These are phyloP conservation scores for Whitmania pigra DNA, from an alignment of 1,140 invertebrate genomes.

Conservation along the genomic window DNA sequence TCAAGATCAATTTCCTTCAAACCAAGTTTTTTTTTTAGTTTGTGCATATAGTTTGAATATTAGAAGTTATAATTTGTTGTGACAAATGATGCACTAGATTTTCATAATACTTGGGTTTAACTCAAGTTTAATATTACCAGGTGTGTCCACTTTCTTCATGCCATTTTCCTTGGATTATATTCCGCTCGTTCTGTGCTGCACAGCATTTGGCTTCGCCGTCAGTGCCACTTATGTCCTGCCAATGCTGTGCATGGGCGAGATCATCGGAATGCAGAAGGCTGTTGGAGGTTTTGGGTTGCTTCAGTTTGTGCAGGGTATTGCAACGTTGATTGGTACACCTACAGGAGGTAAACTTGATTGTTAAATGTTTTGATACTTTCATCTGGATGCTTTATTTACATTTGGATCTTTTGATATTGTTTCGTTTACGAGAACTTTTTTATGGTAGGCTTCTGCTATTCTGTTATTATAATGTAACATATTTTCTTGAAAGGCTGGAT, in stretches of 20 bases:
- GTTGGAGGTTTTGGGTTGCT: conserved; percentile 87
- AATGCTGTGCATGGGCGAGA: conserved; percentile 68
- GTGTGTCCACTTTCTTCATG: conserved; percentile 59
- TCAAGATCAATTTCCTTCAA: neutral
- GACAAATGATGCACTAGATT: neutral
- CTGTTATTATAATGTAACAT: too few species aligned
- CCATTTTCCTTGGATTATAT: conserved; percentile 57
- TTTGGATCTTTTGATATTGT: too few species aligned
- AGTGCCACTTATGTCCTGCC: conserved; percentile 70
- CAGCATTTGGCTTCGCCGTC: conserved; percentile 70
- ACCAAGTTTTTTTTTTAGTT: too few species aligned
- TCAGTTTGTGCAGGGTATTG: conserved; percentile 81
- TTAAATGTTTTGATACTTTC: neutral
- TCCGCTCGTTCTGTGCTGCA: conserved; percentile 58
- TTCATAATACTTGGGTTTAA: too few species aligned
- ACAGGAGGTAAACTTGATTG: conserved; percentile 54
- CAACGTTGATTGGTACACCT: conserved; percentile 70
- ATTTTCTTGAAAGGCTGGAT: too few species aligned
- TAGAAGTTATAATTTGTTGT: neutral
- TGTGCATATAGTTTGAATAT: too few species aligned
- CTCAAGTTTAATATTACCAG: conserved; percentile 33
- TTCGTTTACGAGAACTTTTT: too few species aligned
- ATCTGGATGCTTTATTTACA: too few species aligned
- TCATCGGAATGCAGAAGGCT: conserved; percentile 77
- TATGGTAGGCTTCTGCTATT: too few species aligned